Base-by-base conservation (phyloP, 2,888 invertebrate genomes). In the Diloba caeruleocephala region DNA sequence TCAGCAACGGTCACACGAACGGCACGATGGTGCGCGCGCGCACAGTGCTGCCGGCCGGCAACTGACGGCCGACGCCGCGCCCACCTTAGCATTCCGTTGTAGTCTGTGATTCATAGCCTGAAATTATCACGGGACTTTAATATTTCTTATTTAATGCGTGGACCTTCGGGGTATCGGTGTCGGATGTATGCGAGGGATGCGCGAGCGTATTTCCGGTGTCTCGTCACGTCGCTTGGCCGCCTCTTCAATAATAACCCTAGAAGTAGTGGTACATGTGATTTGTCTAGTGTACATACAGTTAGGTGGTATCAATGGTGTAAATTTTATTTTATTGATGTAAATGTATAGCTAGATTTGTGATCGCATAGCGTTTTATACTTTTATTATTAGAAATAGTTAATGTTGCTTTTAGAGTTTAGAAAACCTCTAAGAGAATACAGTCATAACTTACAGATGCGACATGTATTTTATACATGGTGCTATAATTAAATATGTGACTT, bases 341-440 rank as follows among this genome's bases (percentile, higher is more conserved):
- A 85, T 79, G 67, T 84, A 81, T 85, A 84, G 88, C 82, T 90
- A 88, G 87, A 82, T 86, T 88, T 88, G 90, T 90, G 90, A 90
- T 91, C 88, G 90, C 91, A 84, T 89, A 90, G 90, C 90, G 91
- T 89, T 89, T 89, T 88, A 72, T 72, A 72, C 84, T 89, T 89
- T 87, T 84, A 81, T 84, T 81, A 73, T 79, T 84, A 83, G 77
- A 74, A 73, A 77, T 79, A 82, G 75, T 68, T 55, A 68, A 58
- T 71, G 56, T 80, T 72, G 84, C 83, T 86, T 85, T 74, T 79
- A 79, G 77, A 71, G 59, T 66, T 75, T 72, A 74, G 66, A 59
- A 53, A 46, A 71, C 56, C 69, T 75, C 69, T 68, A 64, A 73
- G 71, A 71, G 65, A 69, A 58, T 50, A 71, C 56, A 59, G 70